These are phyloP conservation scores for Mormyrops boulengeri DNA, from an alignment of 2,797 vertebrate species.

Conservation along the genomic window DNA sequence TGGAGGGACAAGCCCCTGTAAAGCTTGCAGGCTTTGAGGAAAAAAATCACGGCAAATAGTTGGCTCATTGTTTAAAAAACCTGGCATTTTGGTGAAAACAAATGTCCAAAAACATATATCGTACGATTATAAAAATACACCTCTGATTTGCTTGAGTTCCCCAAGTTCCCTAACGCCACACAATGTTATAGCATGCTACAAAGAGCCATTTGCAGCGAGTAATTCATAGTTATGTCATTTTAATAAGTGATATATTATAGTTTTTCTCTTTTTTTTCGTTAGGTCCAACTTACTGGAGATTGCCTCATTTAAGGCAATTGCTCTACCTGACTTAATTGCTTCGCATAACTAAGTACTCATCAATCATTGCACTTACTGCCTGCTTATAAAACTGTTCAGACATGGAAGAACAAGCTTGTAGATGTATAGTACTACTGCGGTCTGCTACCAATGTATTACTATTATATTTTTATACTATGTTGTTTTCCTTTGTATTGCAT, in stretches of 20 bases:
- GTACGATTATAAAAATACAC: not conserved
- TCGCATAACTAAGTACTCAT: conserved; percentile 65
- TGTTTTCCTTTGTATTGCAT: not conserved
- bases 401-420: conserved; percentile 50
- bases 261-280: conserved; percentile 40
- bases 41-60: not conserved
- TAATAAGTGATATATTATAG: conserved; percentile 28
- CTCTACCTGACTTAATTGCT: conserved; percentile 56
- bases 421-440: conserved; percentile 28
- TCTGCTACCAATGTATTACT: not conserved
- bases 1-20: conserved; percentile 25
- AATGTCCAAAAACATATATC: not conserved
- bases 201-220: not conserved
- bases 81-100: not conserved
- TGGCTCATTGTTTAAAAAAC: not conserved
- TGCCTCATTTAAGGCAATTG: conserved; percentile 38
- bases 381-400: conserved; percentile 55
- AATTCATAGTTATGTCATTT: not conserved
- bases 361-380: conserved; percentile 57
- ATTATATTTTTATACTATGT: not conserved
- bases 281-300: conserved; percentile 40
- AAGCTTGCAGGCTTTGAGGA: not conserved
- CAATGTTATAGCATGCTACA: not conserved
- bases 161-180: not conserved
- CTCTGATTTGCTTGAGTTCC: not conserved